These are phyloP conservation scores for Pelecanus crispus DNA, from an alignment of 2,113 vertebrate species.

Conservation along the genomic window DNA sequence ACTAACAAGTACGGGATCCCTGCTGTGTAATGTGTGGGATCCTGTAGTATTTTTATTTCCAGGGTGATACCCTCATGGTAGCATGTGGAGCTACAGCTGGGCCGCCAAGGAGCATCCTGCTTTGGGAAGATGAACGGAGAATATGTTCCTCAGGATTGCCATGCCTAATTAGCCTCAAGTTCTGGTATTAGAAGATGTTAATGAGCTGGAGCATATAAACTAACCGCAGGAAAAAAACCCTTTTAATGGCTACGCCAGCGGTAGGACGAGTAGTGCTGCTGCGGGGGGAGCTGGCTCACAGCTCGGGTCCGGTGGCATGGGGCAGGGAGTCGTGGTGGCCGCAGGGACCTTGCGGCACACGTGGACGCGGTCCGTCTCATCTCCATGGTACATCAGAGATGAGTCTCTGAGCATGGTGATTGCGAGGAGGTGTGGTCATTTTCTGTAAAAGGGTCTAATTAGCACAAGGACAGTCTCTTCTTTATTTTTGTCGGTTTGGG, in stretches of 20 bases:
- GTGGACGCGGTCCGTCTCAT: accelerated
- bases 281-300: not conserved
- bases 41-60: conserved; percentile 68
- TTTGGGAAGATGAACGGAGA: conserved; percentile 65
- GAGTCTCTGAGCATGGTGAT: not conserved
- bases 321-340: not conserved
- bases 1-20: conserved; percentile 58
- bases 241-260: not conserved
- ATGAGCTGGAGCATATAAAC: conserved; percentile 69
- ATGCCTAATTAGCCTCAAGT: conserved; percentile 70
- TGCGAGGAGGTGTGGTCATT: not conserved
- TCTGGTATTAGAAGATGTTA: conserved; percentile 67
- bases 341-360: not conserved
- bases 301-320: not conserved
- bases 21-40: conserved; percentile 64
- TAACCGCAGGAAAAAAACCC: conserved; percentile 48
- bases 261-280: not conserved
- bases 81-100: conserved; percentile 65
- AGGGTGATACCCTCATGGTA: conserved; percentile 62
- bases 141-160: conserved; percentile 63
- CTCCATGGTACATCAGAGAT: not conserved
- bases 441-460: not conserved
- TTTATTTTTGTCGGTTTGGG: not conserved
- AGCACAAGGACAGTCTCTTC: not conserved
- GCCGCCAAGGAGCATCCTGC: conserved; percentile 60